Conservation (phyloP, 2,888 invertebrate genomes). For the Pammene aurita region DNA sequence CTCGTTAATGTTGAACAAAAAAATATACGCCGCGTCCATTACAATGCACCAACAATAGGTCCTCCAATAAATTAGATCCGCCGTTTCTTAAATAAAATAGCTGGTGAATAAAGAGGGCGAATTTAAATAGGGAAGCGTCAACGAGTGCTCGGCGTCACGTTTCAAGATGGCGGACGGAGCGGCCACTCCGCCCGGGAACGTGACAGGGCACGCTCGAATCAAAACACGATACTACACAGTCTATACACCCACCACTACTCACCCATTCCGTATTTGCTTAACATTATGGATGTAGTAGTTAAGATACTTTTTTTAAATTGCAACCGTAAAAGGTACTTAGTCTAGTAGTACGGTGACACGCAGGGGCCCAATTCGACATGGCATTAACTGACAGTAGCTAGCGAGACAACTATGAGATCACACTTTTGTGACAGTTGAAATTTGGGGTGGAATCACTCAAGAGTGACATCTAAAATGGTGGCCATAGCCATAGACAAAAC, state of each 20-base stretch:
- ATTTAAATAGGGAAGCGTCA: constrained; percentile 74
- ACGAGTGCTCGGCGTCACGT: constrained; percentile 67
- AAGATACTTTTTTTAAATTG: neutral
- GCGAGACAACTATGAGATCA: too few species aligned
- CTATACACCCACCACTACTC: neutral
- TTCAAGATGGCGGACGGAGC: constrained; percentile 72
- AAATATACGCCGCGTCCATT: constrained; percentile 57
- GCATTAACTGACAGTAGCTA: too few species aligned
- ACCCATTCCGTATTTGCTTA: constrained; percentile 9
- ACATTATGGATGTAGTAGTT: neutral
- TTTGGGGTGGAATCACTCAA: too few species aligned
- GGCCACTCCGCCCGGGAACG: constrained; percentile 71
- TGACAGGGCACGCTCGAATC: constrained; percentile 61
- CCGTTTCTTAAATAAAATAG: constrained; percentile 63
- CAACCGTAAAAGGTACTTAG: neutral
- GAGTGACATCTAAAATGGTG: too few species aligned
- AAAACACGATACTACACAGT: constrained; percentile 50
- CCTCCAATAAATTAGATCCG: constrained; percentile 68
- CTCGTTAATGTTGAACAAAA: constrained; percentile 48
- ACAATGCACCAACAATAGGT: constrained; percentile 61
- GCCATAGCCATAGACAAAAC: too few species aligned
- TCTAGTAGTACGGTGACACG: too few species aligned
- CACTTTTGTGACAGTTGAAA: too few species aligned
- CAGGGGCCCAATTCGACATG: too few species aligned
- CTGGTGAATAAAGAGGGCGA: constrained; percentile 66